Evolutionary conservation across 2,888 invertebrate genomes (phyloP).

Genomic region (Pollenia griseotomentosa): DNA sequence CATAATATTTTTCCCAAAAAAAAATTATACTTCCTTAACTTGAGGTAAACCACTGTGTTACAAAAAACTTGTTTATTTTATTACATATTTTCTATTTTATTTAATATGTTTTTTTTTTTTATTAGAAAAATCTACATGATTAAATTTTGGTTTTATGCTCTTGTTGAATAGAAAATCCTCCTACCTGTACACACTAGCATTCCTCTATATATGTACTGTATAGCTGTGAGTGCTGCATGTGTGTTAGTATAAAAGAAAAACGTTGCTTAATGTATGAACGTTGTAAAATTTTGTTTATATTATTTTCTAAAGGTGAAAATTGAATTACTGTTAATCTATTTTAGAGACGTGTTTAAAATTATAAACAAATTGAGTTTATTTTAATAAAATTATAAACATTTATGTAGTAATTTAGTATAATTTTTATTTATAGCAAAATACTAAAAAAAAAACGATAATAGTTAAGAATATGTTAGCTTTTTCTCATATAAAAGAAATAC

Average conservation of each 20-base stretch:
- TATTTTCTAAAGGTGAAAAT: constrained; percentile 68
- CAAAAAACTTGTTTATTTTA: background rate
- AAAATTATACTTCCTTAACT: constrained; percentile 20
- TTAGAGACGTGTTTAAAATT: constrained; percentile 65
- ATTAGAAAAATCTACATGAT: constrained; percentile 56
- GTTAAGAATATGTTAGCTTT: background rate
- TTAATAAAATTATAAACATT: constrained; percentile 68
- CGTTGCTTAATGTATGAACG: constrained; percentile 14
- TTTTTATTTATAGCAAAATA: background rate
- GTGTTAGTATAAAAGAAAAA: background rate
- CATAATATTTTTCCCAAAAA: background rate
- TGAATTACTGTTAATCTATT: constrained; percentile 72
- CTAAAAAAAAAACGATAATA: background rate
- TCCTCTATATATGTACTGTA: background rate
- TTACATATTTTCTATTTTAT: background rate
- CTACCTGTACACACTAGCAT: background rate
- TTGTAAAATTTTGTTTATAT: constrained; percentile 44
- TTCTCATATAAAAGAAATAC: too few relatives aligned
- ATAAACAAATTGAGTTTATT: constrained; percentile 60
- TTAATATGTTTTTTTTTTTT: background rate
- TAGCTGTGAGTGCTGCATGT: background rate
- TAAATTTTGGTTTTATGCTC: constrained; percentile 55
- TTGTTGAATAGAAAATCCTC: background rate
- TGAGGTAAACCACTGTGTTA: constrained; percentile 16
- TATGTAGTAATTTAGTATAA: constrained; percentile 48